Conservation (phyloP, 2,888 invertebrate genomes). For the Dichetophora obliterata region DNA sequence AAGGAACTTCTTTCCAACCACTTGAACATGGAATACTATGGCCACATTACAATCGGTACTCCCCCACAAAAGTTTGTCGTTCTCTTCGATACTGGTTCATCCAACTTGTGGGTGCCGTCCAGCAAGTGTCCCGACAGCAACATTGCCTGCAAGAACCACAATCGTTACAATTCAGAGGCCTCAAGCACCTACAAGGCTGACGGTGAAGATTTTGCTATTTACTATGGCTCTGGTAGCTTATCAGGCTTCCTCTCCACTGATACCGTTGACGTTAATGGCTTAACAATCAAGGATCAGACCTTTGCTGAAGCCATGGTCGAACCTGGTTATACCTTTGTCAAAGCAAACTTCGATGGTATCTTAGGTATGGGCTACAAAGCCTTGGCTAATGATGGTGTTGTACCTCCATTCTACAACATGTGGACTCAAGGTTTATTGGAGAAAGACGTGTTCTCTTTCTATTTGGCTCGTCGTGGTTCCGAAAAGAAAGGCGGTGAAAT, state of each 20-base stretch:
- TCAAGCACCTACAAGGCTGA: slow-evolving; percentile 87
- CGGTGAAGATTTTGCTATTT: slow-evolving; percentile 90
- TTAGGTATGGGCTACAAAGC: slow-evolving; percentile 90
- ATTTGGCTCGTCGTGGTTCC: slow-evolving; percentile 81
- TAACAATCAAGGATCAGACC: slow-evolving; percentile 81
- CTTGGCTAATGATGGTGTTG: slow-evolving; percentile 89
- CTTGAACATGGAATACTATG: slow-evolving; percentile 54
- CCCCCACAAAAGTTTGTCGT: slow-evolving; percentile 94
- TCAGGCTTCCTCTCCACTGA: slow-evolving; percentile 95
- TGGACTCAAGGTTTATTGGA: slow-evolving; percentile 79
- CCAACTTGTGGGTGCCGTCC: slow-evolving; percentile 98
- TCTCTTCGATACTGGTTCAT: slow-evolving; percentile 89
- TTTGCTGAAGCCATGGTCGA: slow-evolving; percentile 95
- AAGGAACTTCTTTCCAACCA: slow-evolving; percentile 50
- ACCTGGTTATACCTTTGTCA: slow-evolving; percentile 93
- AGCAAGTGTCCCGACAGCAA: slow-evolving; percentile 91
- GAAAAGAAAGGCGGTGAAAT: slow-evolving; percentile 84
- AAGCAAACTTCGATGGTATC: slow-evolving; percentile 97
- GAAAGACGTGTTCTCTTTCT: slow-evolving; percentile 91
- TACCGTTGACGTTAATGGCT: slow-evolving; percentile 78
- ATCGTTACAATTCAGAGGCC: slow-evolving; percentile 90
- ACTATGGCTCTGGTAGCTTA: slow-evolving; percentile 96
- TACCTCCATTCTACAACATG: slow-evolving; percentile 93
- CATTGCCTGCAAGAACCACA: slow-evolving; percentile 93
- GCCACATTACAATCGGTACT: slow-evolving; percentile 82